phyloP scores from a whole-genome alignment of 2,113 vertebrate species.

The Lepidothrix coronata region DNA sequence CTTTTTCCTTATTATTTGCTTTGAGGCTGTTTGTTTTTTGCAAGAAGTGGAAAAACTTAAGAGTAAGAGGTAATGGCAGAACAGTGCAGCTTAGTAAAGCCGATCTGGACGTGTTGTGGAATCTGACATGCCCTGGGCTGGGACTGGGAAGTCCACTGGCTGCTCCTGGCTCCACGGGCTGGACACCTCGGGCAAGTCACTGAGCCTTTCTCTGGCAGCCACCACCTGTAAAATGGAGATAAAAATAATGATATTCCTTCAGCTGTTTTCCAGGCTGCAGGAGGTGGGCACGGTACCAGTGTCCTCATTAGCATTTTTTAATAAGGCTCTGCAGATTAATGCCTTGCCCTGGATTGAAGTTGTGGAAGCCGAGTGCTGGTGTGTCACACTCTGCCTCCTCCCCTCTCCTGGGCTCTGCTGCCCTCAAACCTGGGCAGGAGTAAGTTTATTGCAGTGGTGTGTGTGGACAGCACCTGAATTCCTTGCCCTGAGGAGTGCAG shows the following conservation, averaged over 20 bases:
- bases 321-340: background rate
- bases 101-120: background rate
- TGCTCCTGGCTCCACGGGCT: fast-evolving
- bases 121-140: background rate
- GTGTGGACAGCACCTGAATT: background rate
- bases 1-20: background rate
- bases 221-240: background rate
- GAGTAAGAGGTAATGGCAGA: background rate
- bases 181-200: background rate
- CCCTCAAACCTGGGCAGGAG: background rate
- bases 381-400: background rate
- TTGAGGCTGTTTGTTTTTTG: background rate
- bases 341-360: background rate
- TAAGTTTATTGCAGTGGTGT: background rate
- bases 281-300: background rate
- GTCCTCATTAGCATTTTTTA: constrained; percentile 17
- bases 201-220: background rate
- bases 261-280: background rate
- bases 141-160: background rate
- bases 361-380: fast-evolving
- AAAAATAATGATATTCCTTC: background rate
- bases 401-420: background rate
- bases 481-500: background rate
- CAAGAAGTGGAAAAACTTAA: background rate
- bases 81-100: background rate